A percentile compares a stretch with the other conserved stretches of the same genome.
These are phyloP conservation scores for Catostomus latipinnis DNA, from an alignment of 2,797 vertebrate species.

Conservation along the genomic window DNA sequence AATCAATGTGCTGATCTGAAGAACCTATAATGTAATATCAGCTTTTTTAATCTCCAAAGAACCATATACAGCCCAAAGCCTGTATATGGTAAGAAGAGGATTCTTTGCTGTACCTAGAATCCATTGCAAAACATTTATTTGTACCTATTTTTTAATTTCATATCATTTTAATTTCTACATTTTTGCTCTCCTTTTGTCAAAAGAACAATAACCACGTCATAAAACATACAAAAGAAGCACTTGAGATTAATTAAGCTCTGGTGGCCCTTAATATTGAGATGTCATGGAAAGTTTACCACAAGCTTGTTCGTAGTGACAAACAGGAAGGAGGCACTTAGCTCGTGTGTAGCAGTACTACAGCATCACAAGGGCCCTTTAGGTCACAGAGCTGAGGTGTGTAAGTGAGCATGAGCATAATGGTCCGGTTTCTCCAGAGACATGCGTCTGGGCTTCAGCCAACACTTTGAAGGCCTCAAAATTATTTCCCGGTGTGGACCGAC, in stretches of 20 bases:
- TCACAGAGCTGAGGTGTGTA: slow-evolving; percentile 25
- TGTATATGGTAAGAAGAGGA: too few species aligned
- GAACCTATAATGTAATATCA: too few species aligned
- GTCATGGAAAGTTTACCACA: slow-evolving; percentile 90
- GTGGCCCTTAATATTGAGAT: slow-evolving; percentile 73
- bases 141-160: neutral
- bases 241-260: slow-evolving; percentile 49
- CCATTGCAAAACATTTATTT: too few species aligned
- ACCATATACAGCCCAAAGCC: too few species aligned
- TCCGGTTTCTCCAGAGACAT: neutral
- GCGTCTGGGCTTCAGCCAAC: neutral
- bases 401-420: slow-evolving; percentile 1
- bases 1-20: too few species aligned
- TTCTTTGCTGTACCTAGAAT: too few species aligned
- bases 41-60: too few species aligned
- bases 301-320: slow-evolving; percentile 78
- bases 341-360: slow-evolving; percentile 40
- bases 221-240: neutral
- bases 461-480: neutral
- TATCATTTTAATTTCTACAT: neutral
- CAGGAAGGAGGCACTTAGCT: slow-evolving; percentile 81
- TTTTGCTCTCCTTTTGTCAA: neutral
- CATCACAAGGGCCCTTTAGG: slow-evolving; percentile 38
- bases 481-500: neutral
- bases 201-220: neutral